A percentile compares a stretch with the other conserved stretches of the same genome.
These are phyloP conservation scores for Anagyrus pseudococci DNA, from an alignment of 2,888 invertebrate genomes.

Conservation along the genomic window DNA sequence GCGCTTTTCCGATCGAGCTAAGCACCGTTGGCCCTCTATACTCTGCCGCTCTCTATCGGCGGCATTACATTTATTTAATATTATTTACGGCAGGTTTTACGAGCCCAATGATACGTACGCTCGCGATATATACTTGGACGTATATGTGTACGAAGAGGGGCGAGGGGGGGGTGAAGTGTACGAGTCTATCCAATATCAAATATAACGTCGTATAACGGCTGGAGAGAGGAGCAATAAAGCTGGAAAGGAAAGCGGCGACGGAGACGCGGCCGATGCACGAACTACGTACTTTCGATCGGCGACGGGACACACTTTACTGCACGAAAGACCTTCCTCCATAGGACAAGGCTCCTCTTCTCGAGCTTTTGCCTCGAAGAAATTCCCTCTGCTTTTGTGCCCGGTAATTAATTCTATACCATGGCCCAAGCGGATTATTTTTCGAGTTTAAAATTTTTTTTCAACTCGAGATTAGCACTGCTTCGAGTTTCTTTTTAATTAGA, in stretches of 20 bases:
- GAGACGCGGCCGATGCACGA: conserved; percentile 17
- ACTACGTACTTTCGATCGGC: too few species aligned
- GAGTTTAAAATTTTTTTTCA: too few species aligned
- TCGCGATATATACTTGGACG: background rate
- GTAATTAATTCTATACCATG: too few species aligned
- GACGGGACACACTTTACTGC: conserved; percentile 23
- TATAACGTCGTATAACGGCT: conserved; percentile 60
- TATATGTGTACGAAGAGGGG: conserved; percentile 4
- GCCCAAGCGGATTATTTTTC: too few species aligned
- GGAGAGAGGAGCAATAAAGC: conserved; percentile 58
- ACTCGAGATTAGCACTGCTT: too few species aligned
- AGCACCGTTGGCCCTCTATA: too few species aligned
- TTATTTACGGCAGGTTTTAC: conserved; percentile 61
- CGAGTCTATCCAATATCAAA: conserved; percentile 61
- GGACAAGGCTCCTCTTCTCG: too few species aligned
- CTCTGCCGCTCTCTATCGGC: conserved; percentile 36
- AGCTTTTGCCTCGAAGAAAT: too few species aligned
- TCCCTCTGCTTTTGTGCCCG: too few species aligned
- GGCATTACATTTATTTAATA: conserved; percentile 62
- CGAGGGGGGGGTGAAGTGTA: conserved; percentile 18
- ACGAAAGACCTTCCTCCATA: too few species aligned
- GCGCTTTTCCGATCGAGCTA: conserved; percentile 42
- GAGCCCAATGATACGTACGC: conserved; percentile 54
- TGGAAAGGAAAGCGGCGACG: conserved; percentile 57
- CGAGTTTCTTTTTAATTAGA: too few species aligned